phyloP scores from a whole-genome alignment of 2,113 vertebrate species.

The Neodon shergylaensis region DNA sequence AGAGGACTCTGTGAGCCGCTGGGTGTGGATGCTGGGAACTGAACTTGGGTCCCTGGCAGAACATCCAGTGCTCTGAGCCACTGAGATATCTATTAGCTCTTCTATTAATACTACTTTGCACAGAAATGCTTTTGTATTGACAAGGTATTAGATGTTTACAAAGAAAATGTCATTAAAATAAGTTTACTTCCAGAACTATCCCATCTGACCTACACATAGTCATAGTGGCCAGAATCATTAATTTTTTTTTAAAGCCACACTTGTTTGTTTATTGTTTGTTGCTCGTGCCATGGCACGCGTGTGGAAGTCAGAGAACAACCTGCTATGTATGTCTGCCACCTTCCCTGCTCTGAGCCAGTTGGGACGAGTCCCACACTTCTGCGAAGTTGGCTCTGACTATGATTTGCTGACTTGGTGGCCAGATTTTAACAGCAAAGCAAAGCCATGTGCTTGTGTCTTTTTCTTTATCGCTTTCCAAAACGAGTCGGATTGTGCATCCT shows the following conservation, averaged over 20 bases:
- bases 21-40: background rate
- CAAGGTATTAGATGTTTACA: background rate
- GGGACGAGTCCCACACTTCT: background rate
- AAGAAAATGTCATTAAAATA: background rate
- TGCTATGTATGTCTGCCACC: background rate
- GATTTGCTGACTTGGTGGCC: background rate
- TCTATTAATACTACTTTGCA: background rate
- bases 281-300: background rate
- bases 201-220: background rate
- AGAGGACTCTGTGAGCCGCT: background rate
- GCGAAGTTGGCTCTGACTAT: background rate
- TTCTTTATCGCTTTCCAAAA: background rate
- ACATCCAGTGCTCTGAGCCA: background rate
- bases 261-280: background rate
- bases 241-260: background rate
- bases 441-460: background rate
- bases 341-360: background rate
- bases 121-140: background rate
- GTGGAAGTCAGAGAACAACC: background rate
- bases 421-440: background rate
- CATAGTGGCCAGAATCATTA: background rate
- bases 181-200: background rate
- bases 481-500: background rate
- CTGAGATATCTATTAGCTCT: background rate
- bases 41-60: background rate